These are phyloP conservation scores for Parapristionchus giblindavisi DNA, from an alignment of 2,888 invertebrate genomes.

Conservation along the genomic window DNA sequence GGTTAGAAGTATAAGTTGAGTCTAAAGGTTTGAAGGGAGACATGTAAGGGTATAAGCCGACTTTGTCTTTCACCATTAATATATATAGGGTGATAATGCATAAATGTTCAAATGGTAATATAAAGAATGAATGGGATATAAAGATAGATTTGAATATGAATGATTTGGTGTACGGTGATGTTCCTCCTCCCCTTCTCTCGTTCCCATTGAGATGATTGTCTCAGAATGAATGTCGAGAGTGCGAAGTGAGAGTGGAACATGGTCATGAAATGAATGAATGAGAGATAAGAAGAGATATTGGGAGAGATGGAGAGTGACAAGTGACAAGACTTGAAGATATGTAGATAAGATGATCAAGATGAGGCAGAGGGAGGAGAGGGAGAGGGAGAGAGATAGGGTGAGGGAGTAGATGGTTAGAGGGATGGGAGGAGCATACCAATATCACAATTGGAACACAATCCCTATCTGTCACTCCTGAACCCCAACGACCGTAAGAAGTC, in stretches of 20 bases:
- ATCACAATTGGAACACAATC: conserved; percentile 2
- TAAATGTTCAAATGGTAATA: too few species aligned
- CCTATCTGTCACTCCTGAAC: conserved; percentile 2
- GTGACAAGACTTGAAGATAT: conserved; percentile 19
- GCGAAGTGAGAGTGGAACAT: conserved; percentile 18
- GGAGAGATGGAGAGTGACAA: conserved; percentile 20
- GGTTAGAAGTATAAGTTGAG: too few species aligned
- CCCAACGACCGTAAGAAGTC: conserved; percentile 2
- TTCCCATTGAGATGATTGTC: not conserved
- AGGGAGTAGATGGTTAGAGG: conserved; percentile 8
- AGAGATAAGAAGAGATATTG: conserved; percentile 31
- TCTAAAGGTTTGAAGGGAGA: too few species aligned
- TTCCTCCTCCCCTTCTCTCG: not conserved
- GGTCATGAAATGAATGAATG: not conserved
- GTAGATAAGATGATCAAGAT: conserved; percentile 4
- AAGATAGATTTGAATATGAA: too few species aligned
- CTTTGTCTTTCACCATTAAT: too few species aligned
- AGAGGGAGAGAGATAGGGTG: not conserved
- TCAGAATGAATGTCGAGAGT: not conserved
- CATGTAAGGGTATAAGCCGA: too few species aligned
- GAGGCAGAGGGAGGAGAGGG: not conserved
- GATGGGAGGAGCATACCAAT: not conserved
- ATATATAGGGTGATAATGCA: too few species aligned
- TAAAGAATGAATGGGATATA: too few species aligned
- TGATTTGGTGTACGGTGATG: too few species aligned